phyloP scores from a whole-genome alignment of 2,797 vertebrate species.

The Manis javanica region DNA sequence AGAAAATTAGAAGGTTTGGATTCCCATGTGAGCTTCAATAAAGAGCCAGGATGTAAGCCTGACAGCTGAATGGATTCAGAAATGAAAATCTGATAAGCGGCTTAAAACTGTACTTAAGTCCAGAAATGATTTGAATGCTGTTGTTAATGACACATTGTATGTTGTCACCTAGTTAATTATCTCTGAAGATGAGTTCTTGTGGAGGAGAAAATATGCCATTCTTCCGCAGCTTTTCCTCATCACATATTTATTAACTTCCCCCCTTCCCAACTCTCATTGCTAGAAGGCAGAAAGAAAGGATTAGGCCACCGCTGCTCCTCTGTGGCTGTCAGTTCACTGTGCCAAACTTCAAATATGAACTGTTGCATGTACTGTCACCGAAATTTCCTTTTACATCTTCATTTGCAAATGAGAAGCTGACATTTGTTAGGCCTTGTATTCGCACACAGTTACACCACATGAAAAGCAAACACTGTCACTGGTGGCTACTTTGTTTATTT shows the following conservation, averaged over 20 bases:
- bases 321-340: constrained; percentile 89
- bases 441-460: constrained; percentile 84
- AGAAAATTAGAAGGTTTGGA: constrained; percentile 92
- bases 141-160: constrained; percentile 88
- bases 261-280: constrained; percentile 87
- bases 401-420: constrained; percentile 94
- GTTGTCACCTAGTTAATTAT: constrained; percentile 91
- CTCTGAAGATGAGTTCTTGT: constrained; percentile 88
- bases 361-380: constrained; percentile 93
- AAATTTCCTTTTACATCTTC: constrained; percentile 92
- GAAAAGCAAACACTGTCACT: constrained; percentile 87
- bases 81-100: constrained; percentile 91
- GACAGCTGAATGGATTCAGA: constrained; percentile 89
- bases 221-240: constrained; percentile 87
- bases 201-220: constrained; percentile 83
- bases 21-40: constrained; percentile 90
- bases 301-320: constrained; percentile 90
- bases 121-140: constrained; percentile 89
- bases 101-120: constrained; percentile 90
- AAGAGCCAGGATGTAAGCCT: constrained; percentile 88
- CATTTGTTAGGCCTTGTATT: constrained; percentile 88
- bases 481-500: constrained; percentile 87
- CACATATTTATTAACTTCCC: constrained; percentile 94
- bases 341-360: constrained; percentile 93
- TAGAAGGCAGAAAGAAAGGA: constrained; percentile 94